Evolutionary conservation across 2,888 invertebrate species (phyloP), one percentile per base, ranked within the genome.

Genomic region (Pristionchus maxplancki): DNA sequence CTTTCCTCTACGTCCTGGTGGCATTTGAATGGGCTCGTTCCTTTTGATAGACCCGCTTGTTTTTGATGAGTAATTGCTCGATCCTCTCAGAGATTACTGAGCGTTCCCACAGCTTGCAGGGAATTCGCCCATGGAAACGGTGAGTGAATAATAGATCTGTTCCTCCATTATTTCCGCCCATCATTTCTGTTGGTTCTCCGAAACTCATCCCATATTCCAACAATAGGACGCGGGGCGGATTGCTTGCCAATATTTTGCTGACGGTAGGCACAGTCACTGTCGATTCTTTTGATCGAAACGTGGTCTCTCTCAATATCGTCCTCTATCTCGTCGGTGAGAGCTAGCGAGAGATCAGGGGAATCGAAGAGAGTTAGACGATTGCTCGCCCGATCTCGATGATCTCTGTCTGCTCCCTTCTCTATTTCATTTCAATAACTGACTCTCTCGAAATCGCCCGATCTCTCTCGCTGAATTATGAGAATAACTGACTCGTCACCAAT

Each of bases 391-490:
- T 78, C 13, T 48, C 44, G 28, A 11, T 78, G 78, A 78, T 78
- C 78, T 78, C 78, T 48, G 24, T 78, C 78, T 78, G 78, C 13
- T 44, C 78, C 28, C 78, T 28, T 78, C 44, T 78, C 78, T 11
- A 40, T 37, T 48, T 78, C 78, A 24, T 40, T 24, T 31, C n/a
- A 17, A 17, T 67, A 13, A 34, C 67, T 67, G 31, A 0, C 67
- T 67, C 67, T 67, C 31, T 34, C 64, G 2, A 28, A 1, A 31
- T 62, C 48, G 48, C n/a, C n/a, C n/a, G n/a, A n/a, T 15, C 11
- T 15, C 13, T 2, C 50, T 50, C 20, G 15, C 50, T 50, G 17
- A 20, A 50, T 50, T 50, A 50, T 17, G 48, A 24, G 62, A 24
- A 62, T 64, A 28, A 64, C 28, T 74, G 40, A 40, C 40, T 74